Conservation (phyloP, 2,888 invertebrate genomes). For the Pachydiplax longipennis region DNA sequence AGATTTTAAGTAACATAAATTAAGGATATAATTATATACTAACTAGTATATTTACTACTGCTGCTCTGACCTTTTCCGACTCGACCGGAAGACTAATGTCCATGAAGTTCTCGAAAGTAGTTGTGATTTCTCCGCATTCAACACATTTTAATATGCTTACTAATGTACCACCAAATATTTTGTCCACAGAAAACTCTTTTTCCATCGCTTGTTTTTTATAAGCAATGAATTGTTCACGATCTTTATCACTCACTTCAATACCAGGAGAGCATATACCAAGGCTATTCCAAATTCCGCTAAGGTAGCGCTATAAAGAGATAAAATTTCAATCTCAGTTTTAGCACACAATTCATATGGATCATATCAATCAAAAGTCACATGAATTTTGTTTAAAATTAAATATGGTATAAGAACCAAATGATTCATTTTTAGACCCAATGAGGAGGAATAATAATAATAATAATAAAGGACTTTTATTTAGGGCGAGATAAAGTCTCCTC, state of each 20-base stretch:
- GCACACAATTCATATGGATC: too few relatives aligned
- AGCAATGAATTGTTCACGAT: conserved; percentile 65
- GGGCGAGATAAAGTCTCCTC: too few relatives aligned
- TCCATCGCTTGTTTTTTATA: conserved; percentile 83
- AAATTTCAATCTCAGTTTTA: neutral
- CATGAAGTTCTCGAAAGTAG: conserved; percentile 89
- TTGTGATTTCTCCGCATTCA: conserved; percentile 86
- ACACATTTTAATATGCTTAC: conserved; percentile 90
- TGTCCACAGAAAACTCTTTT: conserved; percentile 81
- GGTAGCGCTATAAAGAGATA: conserved; percentile 70
- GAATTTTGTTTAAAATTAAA: too few relatives aligned
- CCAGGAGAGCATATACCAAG: conserved; percentile 79
- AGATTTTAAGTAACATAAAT: too few relatives aligned
- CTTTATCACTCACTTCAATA: conserved; percentile 65
- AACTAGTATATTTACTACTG: too few relatives aligned
- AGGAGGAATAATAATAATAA: too few relatives aligned
- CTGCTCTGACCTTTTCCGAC: conserved; percentile 53
- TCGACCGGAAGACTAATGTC: conserved; percentile 91
- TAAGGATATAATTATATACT: too few relatives aligned
- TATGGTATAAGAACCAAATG: too few relatives aligned
- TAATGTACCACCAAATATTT: conserved; percentile 91
- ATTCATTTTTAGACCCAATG: too few relatives aligned
- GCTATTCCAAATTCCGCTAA: conserved; percentile 78
- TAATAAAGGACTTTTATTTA: too few relatives aligned
- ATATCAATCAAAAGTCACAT: too few relatives aligned